phyloP scores from a whole-genome alignment of 92 coral and sea anemone species.

The Anthopleura xanthogrammica region DNA sequence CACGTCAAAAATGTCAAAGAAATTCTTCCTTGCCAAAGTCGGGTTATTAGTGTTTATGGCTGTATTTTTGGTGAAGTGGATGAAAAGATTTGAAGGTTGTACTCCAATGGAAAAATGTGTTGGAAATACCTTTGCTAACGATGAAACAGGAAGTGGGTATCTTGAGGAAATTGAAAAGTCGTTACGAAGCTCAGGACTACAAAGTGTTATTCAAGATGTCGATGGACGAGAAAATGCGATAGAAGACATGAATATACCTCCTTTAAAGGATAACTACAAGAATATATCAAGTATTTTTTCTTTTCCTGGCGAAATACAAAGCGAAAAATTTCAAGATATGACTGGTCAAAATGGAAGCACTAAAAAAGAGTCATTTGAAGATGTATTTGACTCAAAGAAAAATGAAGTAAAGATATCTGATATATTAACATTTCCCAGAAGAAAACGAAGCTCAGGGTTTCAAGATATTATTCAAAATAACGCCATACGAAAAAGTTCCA shows the following conservation, averaged over 20 bases:
- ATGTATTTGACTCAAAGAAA: neutral
- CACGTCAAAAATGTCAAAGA: neutral
- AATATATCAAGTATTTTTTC: neutral
- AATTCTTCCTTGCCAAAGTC: neutral
- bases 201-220: neutral
- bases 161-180: neutral
- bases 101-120: neutral
- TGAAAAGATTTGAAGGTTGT: neutral
- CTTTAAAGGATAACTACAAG: neutral
- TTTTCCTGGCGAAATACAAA: neutral
- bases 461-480: neutral
- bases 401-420: neutral
- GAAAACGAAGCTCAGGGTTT: neutral
- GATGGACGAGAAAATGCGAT: neutral
- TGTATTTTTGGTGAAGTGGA: neutral
- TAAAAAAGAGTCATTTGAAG: neutral
- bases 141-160: neutral
- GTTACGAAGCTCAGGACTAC: neutral
- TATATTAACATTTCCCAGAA: neutral
- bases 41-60: neutral
- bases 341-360: neutral
- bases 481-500: neutral
- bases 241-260: neutral
- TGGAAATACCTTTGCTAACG: neutral
- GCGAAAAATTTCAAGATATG: neutral